Evolutionary conservation across 2,113 vertebrate species (phyloP), one percentile per base, ranked within the genome.

Genomic region (Ciconia stormi): DNA sequence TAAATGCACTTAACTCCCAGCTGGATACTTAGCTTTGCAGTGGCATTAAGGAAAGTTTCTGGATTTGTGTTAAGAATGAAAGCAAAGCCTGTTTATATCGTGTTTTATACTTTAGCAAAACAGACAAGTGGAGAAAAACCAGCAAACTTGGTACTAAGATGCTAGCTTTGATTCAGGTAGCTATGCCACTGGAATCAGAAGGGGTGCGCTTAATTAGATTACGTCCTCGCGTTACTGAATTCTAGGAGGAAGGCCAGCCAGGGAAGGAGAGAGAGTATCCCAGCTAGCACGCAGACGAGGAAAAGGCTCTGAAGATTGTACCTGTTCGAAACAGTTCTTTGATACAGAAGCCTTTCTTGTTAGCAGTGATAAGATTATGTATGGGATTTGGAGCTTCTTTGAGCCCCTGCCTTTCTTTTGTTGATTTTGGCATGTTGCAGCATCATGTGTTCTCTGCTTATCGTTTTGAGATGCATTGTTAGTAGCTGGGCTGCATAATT

Each of bases 401-500:
- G 94, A 93, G 96, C 85, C 62, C 44, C 47, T 78, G 90, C 82
- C 95, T 97, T 98, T 92, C 96, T 92, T 49, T 82, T 92, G 96
- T 95, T 96, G 95, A 87, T 97, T 97, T 97, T 98, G 98, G 97
- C 98, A 92, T 92, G 92, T 96, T 49, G 73, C 53, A 79, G 90
- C 95, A 92, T 96, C 95, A 86, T 97, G 97, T 96, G 97, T 91
- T 95, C 81, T 38, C 96, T 96, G 96, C 97, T 98, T 97, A 96
- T 95, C 91, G 9, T 97, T 97, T 96, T 94, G 92, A 97, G 91
- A 97, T 95, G 95, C 95, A 95, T 97, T 98, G 97, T 97, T 97
- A 97, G 96, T 97, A 96, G 96, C 97, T 87, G 56, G 95, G 95
- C 88, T 97, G 93, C 87, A 94, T 97, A 98, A 98, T 97, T 97